phyloP scores from a whole-genome alignment of 92 coral and sea anemone species.

The Anthopleura xanthogrammica region DNA sequence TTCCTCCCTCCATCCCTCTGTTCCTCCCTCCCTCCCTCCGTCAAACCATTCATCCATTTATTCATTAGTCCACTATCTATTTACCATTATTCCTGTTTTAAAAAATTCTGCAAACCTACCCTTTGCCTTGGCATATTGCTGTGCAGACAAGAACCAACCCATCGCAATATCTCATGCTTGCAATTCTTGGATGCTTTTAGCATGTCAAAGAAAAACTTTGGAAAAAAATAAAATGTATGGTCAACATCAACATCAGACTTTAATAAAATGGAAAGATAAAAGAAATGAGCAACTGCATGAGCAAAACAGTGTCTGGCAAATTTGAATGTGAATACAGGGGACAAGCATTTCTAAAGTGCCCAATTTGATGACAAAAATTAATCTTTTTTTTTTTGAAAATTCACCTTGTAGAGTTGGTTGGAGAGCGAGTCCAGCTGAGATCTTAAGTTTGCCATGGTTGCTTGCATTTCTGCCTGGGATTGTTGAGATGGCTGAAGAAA shows the following conservation, averaged over 20 bases:
- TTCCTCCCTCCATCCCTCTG: no score
- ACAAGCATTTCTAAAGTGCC: no score
- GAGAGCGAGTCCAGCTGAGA: conserved; percentile 51
- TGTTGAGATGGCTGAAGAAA: conserved; percentile 86
- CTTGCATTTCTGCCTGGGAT: conserved; percentile 82
- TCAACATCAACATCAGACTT: no score
- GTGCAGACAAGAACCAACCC: conserved; percentile 91
- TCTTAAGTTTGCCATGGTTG: conserved; percentile 75
- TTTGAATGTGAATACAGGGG: no score
- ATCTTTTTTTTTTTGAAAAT: neutral
- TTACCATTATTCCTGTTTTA: no score
- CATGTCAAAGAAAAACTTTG: conserved; percentile 62
- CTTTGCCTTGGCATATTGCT: conserved; percentile 77
- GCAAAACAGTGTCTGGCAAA: no score
- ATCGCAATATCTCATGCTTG: conserved; percentile 72
- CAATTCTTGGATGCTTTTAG: conserved; percentile 61
- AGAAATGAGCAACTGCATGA: no score
- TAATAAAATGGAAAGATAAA: no score
- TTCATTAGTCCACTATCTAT: no score
- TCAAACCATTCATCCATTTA: no score
- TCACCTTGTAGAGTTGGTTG: conserved; percentile 67
- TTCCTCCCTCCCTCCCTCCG: no score
- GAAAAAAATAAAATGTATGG: neutral
- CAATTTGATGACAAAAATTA: neutral
- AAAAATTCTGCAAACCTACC: conserved; percentile 36